Evolutionary conservation across 2,113 vertebrate genomes (phyloP).

Genomic region (Oceanites oceanicus): DNA sequence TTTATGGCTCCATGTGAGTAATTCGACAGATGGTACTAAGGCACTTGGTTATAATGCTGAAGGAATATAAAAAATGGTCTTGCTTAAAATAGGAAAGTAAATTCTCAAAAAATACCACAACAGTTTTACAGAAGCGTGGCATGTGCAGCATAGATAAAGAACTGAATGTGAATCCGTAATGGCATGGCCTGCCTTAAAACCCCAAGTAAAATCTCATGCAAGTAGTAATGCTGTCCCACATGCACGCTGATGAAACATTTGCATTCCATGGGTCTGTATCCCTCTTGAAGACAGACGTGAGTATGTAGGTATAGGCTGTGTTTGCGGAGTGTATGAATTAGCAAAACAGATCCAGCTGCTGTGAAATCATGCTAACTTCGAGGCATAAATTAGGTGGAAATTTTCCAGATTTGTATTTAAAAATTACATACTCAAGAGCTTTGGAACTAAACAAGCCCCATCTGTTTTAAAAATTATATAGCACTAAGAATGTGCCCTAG

Average conservation of each 20-base stretch:
- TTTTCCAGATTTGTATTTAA: conserved; percentile 44
- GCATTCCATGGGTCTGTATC: not conserved
- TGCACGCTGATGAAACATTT: not conserved
- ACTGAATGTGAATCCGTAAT: not conserved
- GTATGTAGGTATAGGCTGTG: not conserved
- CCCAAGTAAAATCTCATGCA: not conserved
- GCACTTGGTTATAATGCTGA: not conserved
- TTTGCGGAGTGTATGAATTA: not conserved
- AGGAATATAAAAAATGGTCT: conserved; percentile 6
- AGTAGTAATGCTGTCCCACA: not conserved
- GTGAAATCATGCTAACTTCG: not conserved
- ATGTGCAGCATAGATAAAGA: not conserved
- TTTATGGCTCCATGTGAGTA: conserved; percentile 34
- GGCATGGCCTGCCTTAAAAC: not conserved
- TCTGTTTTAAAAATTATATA: conserved; percentile 45
- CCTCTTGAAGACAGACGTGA: not conserved
- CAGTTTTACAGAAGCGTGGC: not conserved
- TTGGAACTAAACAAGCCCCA: conserved; percentile 41
- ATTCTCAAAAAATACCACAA: not conserved
- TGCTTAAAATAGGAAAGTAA: conserved; percentile 17
- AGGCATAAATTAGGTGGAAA: conserved; percentile 33
- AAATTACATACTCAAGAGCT: conserved; percentile 10
- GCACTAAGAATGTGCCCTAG: not conserved
- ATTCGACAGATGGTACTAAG: conserved; percentile 41
- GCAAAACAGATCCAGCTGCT: not conserved